Evolutionary conservation across 1,140 invertebrate genomes (phyloP).

Genomic region (Holcopasites calliopsidis): DNA sequence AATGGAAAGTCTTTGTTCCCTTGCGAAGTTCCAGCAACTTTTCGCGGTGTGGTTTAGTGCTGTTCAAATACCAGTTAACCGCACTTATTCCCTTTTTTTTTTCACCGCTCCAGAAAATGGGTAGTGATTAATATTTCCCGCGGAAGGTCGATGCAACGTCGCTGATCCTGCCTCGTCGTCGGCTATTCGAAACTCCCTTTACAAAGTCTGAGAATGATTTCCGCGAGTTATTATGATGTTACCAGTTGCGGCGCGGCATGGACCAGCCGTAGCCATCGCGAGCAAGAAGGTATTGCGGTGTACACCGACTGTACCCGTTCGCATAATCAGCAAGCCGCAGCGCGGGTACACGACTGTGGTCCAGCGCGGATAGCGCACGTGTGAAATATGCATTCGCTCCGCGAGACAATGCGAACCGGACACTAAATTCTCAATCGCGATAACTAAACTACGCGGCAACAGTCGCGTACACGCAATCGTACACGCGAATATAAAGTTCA

Average conservation of each 20-base stretch:
- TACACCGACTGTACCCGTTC: constrained; percentile 49
- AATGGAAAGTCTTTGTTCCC: background rate
- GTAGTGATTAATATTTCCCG: constrained; percentile 52
- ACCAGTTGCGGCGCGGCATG: constrained; percentile 34
- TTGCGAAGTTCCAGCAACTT: background rate
- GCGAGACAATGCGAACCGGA: constrained; percentile 69
- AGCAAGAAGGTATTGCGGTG: constrained; percentile 26
- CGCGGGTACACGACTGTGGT: constrained; percentile 32
- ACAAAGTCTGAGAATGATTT: constrained; percentile 56
- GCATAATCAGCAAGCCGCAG: constrained; percentile 58
- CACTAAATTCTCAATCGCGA: constrained; percentile 67
- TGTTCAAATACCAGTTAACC: too few species aligned
- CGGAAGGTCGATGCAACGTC: constrained; percentile 35
- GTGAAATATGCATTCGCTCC: constrained; percentile 71
- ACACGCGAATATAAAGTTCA: constrained; percentile 56
- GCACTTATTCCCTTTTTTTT: background rate
- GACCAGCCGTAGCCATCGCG: too few species aligned
- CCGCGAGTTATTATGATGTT: constrained; percentile 64
- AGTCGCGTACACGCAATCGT: constrained; percentile 42
- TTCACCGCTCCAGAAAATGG: background rate
- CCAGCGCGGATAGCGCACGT: constrained; percentile 61
- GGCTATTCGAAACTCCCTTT: constrained; percentile 30
- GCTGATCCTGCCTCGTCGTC: constrained; percentile 25
- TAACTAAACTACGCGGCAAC: constrained; percentile 58
- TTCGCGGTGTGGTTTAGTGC: background rate